A percentile compares a stretch with the other conserved stretches of the same genome.
Conservation (phyloP, 1,140 invertebrate genomes). For the Tetramorium alpestre region DNA sequence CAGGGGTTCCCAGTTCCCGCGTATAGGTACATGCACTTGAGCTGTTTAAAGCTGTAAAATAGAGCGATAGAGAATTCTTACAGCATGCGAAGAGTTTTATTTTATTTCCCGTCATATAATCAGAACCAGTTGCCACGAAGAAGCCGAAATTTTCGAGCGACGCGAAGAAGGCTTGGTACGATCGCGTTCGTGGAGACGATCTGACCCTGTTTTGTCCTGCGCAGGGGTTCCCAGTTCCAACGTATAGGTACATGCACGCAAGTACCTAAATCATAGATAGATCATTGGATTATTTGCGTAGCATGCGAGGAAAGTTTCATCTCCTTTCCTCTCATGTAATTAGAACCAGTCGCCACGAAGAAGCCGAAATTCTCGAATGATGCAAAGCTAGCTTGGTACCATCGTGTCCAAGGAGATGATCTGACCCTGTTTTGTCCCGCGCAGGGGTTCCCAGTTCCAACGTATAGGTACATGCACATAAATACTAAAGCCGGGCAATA, state of each 20-base stretch:
- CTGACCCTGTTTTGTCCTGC: slow-evolving; percentile 86
- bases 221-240: slow-evolving; percentile 90
- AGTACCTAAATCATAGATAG: slow-evolving; percentile 32
- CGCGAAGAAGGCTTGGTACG: slow-evolving; percentile 82
- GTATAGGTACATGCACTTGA: slow-evolving; percentile 81
- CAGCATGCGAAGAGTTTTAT: slow-evolving; percentile 12
- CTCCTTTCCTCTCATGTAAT: slow-evolving; percentile 29
- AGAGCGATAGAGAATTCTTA: background rate
- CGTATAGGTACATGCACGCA: slow-evolving; percentile 82
- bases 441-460: slow-evolving; percentile 90
- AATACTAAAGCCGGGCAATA: slow-evolving; percentile 53
- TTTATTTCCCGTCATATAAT: slow-evolving; percentile 31
- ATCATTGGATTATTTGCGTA: background rate
- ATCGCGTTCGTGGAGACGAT: slow-evolving; percentile 77
- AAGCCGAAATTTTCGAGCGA: slow-evolving; percentile 87
- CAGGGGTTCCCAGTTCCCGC: slow-evolving; percentile 90
- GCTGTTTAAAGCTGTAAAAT: background rate
- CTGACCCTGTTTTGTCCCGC: slow-evolving; percentile 86
- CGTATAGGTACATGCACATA: slow-evolving; percentile 81
- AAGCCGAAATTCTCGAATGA: slow-evolving; percentile 87
- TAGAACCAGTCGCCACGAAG: slow-evolving; percentile 89
- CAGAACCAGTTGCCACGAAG: slow-evolving; percentile 89
- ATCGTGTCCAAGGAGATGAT: slow-evolving; percentile 75
- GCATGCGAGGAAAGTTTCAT: background rate
- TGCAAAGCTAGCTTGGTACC: slow-evolving; percentile 82